Evolutionary conservation across 2,113 vertebrate species (phyloP), one percentile per base, ranked within the genome.

Genomic region (Rhinolophus sinicus): DNA sequence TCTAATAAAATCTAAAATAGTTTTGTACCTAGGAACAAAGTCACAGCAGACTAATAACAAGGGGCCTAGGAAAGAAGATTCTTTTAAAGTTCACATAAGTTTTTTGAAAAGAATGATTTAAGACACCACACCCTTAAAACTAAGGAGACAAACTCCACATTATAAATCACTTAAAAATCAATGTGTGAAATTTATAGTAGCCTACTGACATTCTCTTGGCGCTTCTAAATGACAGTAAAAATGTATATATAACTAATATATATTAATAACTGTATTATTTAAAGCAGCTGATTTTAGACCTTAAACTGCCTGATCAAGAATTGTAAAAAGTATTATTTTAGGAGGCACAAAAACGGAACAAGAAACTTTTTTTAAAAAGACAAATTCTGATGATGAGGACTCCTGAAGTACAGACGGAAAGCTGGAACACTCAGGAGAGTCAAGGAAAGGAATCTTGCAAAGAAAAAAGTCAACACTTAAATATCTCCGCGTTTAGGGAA

Each of bases 1-100:
- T 70, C 82, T 54, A 94, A 85, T 85, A 95, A 92, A 87, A 92
- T 47, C 19, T 52, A 75, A 88, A 94, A 89, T 73, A 94, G 90
- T 78, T 73, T 87, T 88, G 70, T 62, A 72, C 13, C 9, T 40
- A 67, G 60, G 58, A 90, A 95, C 16, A 81, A 94, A 95, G 73
- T 90, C 60, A 93, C 16, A 93, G 65, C 15, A 52, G 30, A 87
- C 58, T 83, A 75, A 95, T 33, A n/a, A 24, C 24, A 82, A 76
- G 26, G n/a, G 26, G 22, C 8, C 40, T 44, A 22, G 14, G 44
- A 82, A 86, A n/a, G 9, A 80, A 83, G 52, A 26, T 35, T 80
- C 58, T 52, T 90, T 62, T 65, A 64, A 62, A 95, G 30, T 70
- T 77, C 60, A 96, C 21, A 13, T 26, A n/a, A 85, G 69, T 81